Base-by-base conservation (phyloP, 2,888 invertebrate genomes). In the Pyrrhia umbra region DNA sequence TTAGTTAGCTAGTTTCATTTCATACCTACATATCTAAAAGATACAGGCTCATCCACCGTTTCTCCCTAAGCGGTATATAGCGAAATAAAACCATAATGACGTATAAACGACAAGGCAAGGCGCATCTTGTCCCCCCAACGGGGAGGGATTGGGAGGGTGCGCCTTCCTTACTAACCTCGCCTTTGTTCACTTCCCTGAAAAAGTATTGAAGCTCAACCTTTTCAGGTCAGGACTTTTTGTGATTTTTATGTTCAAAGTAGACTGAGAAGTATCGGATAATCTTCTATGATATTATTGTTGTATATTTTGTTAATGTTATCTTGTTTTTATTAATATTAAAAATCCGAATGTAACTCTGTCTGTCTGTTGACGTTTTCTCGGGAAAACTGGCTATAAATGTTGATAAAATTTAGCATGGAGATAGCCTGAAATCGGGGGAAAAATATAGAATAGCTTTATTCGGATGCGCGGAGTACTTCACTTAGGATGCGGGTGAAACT, bases 171-270 rank as follows among this genome's bases (percentile, higher is more conserved):
- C 80, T 77, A 82, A 75, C 77, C 67, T 75, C 77, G 83, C 86
- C 88, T 89, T 90, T 89, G 89, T 90, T 90, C 88, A 67, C 50
- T 67, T 61, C 61, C 55, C 76, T 79, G 81, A 81, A 80, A 79
- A 81, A 80, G 78, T 80, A 77, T 64, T 70, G 58, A 73, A 73
- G 63, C 63, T 73, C 49, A 68, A 56, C 70, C 65, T 68, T 81
- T 79, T 79, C 66, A 79, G 79, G 70, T 73, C 76, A 73, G 67
- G 63, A 30, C 18, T 54, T 64, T 60, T 72, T 56, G 70, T 50
- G 67, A 30, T 68, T 75, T 70, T 75, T 23, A 52, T 49, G 20
- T 13, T 9, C 2, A 0, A 25, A 16, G 13, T 62, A 18, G 37
- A 10, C 6, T 23, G 2, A 21, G 21, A 18, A n/a, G 15, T 15